Evolutionary conservation across 2,797 vertebrate species (phyloP), one percentile per base, ranked within the genome.

Genomic region (Chloroceryle amazona): DNA sequence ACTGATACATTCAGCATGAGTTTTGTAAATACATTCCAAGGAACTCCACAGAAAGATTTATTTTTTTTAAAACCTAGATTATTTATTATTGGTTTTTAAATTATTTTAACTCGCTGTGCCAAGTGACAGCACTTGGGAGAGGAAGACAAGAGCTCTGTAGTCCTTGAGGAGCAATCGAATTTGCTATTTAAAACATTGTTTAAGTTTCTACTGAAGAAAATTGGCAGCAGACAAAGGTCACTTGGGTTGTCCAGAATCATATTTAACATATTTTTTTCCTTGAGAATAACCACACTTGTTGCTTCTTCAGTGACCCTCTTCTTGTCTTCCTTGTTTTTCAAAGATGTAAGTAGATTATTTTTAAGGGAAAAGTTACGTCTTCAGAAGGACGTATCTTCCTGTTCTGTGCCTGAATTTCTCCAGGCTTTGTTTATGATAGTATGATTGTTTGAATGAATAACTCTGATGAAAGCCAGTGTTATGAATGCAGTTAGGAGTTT

Each of bases 191-290:
- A 95, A 95, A 86, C 28, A 60, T 23, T 85, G 57, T 67, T 75
- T 81, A 95, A 90, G 16, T 93, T 91, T 89, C 80, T 95, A 60
- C 44, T 79, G 60, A 79, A 89, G 80, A 86, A 89, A 96, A 86
- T 84, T 96, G 51, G 70, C 80, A 93, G 52, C 46, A 96, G 26
- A 6, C 81, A 71, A 86, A 96, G 90, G 70, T 95, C 60, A 74
- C 41, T 92, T 96, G 91, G 90, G 87, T 91, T 96, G 80, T 93
- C 85, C 71, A 84, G 63, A 88, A 75, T 63, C 35, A 52, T 61
- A 66, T 78, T 91, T 81, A 95, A 70, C 39, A 63, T 29, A 29
- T 79, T 75, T 93, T 95, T 93, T 76, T 70, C 39, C 62, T 78
- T 95, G 91, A 95, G 82, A 94, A 88, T 90, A 94, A 91, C 66